Evolutionary conservation across 1,140 invertebrate genomes (phyloP).

Genomic region (Lycorma delicatula): DNA sequence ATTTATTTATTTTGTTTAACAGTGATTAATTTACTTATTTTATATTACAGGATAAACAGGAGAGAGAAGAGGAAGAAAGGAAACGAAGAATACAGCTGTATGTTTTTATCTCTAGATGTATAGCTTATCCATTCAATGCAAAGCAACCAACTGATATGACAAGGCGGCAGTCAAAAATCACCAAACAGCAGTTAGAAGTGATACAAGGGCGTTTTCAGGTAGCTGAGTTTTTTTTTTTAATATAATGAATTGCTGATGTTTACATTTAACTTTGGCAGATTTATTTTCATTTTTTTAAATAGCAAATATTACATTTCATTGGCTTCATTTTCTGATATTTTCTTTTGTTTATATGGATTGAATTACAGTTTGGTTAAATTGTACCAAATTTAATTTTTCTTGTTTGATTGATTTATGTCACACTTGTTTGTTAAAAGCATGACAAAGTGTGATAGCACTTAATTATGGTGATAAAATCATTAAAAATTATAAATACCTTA

Average conservation of each 20-base stretch:
- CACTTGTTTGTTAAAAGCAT: no score
- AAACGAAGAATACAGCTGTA: constrained; percentile 92
- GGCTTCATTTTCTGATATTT: not conserved
- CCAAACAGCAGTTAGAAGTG: constrained; percentile 90
- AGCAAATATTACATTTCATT: not conserved
- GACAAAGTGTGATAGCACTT: no score
- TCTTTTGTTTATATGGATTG: no score
- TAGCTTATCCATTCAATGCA: constrained; percentile 98
- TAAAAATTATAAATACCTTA: no score
- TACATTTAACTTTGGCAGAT: not conserved
- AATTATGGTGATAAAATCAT: no score
- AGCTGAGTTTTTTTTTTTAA: no score
- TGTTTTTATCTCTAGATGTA: constrained; percentile 95
- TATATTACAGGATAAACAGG: constrained; percentile 60
- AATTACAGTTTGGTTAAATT: no score
- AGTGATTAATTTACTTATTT: not conserved
- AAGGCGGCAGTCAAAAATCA: constrained; percentile 84
- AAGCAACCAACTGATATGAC: constrained; percentile 99
- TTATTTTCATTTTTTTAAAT: not conserved
- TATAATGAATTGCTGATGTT: no score
- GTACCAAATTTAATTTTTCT: no score
- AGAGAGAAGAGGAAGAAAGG: constrained; percentile 86
- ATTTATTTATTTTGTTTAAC: not conserved
- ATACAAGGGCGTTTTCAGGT: constrained; percentile 93
- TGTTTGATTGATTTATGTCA: no score